Base-by-base conservation (phyloP, 1,140 invertebrate species). In the Drosophila simulans region DNA sequence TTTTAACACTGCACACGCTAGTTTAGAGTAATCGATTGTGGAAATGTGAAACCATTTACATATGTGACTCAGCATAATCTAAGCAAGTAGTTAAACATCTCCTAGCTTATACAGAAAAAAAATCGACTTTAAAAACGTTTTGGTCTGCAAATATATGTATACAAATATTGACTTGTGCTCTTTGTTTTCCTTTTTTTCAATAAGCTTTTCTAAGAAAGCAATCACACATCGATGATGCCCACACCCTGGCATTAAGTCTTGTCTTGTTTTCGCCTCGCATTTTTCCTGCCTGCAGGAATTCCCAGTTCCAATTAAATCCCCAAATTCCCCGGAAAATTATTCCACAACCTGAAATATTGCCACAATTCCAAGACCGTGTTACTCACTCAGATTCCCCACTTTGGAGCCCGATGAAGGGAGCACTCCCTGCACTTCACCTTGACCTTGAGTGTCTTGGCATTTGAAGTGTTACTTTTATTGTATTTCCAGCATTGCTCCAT, bases 381-480 rank as follows among this genome's bases (percentile, higher is more conserved):
- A 12, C 22, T 12, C 10, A 0, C 3, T 17, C 40, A 0, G 31
- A 13, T 56, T 34, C 34, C 11, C 12, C 13, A 31, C 31, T 31
- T 25, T 7, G 1, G 3, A 17, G 45, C 49, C 20, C 58, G 15
- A 40, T 45, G 35, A 53, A 56, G 49, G 27, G 8, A 15, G 35
- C 35, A 49, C 57, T 62, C 34, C 51, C 39, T 34, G 65, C 54
- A 64, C 62, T 82, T 77, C 63, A 82, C 79, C 79, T 82, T 82
- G 79, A 77, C 79, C 79, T 48, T 77, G 59, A 76, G 71, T 49
- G 63, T 35, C 73, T 37, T 60, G 79, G 68, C 62, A 77, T 69
- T 82, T 82, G 46, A 53, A 82, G 79, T 77, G 62, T 73, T 77
- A 77, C 69, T 55, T 77, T 77, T 80, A 72, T 72, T 68, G 63